Conservation (phyloP, 2,888 invertebrate species). For the Timema cristinae region DNA sequence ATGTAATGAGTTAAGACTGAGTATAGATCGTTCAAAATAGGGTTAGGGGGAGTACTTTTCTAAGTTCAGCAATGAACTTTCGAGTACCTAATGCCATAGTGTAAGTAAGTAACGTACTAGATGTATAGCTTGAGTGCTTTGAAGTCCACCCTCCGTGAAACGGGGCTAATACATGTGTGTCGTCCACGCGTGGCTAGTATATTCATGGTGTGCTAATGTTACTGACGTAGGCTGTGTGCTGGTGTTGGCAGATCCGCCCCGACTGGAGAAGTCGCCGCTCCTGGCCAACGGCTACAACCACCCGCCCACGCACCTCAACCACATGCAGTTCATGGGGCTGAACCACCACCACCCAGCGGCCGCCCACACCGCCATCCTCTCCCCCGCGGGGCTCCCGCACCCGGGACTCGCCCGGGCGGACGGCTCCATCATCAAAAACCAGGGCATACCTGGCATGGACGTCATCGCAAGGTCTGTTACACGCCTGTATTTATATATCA, state of each 20-base stretch:
- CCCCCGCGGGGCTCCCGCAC: conserved; percentile 77
- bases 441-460: conserved; percentile 83
- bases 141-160: no score
- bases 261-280: conserved; percentile 87
- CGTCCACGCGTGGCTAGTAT: no score
- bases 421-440: conserved; percentile 78
- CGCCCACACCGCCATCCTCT: conserved; percentile 72
- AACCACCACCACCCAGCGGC: conserved; percentile 56
- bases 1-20: no score
- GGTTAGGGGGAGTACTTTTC: no score
- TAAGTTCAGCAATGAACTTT: no score
- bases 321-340: conserved; percentile 93
- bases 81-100: no score
- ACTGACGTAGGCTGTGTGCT: neutral
- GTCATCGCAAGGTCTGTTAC: conserved; percentile 78
- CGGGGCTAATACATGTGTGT: no score
- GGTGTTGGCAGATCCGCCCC: conserved; percentile 67
- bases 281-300: conserved; percentile 93
- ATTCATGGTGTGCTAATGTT: no score
- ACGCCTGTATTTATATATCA: neutral
- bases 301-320: conserved; percentile 84
- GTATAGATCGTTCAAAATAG: no score
- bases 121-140: no score
- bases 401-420: conserved; percentile 75
- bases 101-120: no score